These are phyloP conservation scores for Drosophila willistoni DNA, from an alignment of 1,140 invertebrate genomes.

Conservation along the genomic window DNA sequence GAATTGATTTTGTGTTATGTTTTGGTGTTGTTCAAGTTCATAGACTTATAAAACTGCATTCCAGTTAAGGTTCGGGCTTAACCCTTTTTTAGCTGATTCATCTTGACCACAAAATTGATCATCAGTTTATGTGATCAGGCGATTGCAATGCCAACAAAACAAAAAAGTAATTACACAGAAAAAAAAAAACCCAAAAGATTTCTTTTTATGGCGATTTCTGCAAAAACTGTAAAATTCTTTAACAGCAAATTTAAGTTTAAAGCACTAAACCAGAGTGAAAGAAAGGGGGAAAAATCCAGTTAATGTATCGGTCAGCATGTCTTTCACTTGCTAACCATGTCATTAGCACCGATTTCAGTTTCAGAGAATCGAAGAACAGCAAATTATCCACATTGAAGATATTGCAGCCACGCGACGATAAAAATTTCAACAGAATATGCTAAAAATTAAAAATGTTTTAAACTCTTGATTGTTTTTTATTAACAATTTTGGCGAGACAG, in stretches of 20 bases:
- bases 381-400: slow-evolving; percentile 24
- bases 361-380: slow-evolving; percentile 33
- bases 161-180: slow-evolving; percentile 62
- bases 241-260: slow-evolving; percentile 26
- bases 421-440: slow-evolving; percentile 48
- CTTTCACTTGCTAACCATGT: slow-evolving; percentile 34
- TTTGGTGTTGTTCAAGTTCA: slow-evolving; percentile 17
- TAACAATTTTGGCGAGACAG: neutral
- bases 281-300: neutral
- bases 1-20: slow-evolving; percentile 12
- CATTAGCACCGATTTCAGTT: slow-evolving; percentile 45
- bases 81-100: slow-evolving; percentile 46
- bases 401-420: slow-evolving; percentile 54
- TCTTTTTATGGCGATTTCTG: slow-evolving; percentile 43
- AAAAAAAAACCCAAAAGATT: slow-evolving; percentile 54
- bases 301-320: slow-evolving; percentile 52
- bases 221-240: slow-evolving; percentile 43
- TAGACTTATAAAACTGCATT: slow-evolving; percentile 42
- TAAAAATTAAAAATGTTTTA: slow-evolving; percentile 3
- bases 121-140: slow-evolving; percentile 32
- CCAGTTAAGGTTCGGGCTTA: slow-evolving; percentile 34
- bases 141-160: slow-evolving; percentile 25
- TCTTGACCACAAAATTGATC: slow-evolving; percentile 40
- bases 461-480: neutral
- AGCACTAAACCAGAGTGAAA: neutral